phyloP scores from a whole-genome alignment of 2,113 vertebrate species.

The Varanus komodoensis region DNA sequence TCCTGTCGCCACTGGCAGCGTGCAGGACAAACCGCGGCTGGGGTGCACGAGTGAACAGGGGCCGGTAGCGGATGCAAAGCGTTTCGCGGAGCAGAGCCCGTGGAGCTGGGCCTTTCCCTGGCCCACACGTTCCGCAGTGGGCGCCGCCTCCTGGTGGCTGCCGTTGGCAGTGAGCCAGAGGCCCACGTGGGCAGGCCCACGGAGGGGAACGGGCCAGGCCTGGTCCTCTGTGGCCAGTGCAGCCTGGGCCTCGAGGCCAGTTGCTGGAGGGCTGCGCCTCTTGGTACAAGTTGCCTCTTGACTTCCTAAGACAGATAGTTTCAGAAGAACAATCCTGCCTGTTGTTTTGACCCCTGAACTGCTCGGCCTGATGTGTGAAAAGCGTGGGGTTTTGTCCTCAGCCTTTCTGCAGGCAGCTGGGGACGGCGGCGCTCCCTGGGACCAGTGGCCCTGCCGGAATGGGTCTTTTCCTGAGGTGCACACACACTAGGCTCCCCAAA shows the following conservation, averaged over 20 bases:
- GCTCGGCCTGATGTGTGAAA: background rate
- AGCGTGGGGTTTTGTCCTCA: background rate
- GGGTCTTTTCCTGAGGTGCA: background rate
- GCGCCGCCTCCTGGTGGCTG: too few relatives aligned
- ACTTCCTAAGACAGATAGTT: background rate
- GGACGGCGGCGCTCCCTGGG: background rate
- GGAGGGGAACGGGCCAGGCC: background rate
- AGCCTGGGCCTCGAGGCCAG: background rate
- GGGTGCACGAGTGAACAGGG: too few relatives aligned
- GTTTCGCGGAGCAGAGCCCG: background rate
- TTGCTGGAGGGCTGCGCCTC: background rate
- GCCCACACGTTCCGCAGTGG: rapidly evolving
- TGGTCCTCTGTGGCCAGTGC: too few relatives aligned
- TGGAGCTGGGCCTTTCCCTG: background rate
- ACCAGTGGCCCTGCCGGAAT: background rate
- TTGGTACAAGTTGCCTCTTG: background rate
- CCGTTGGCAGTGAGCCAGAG: background rate
- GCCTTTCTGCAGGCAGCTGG: background rate
- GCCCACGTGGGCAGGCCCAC: too few relatives aligned
- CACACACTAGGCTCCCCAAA: background rate
- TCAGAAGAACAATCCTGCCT: background rate
- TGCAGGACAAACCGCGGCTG: background rate
- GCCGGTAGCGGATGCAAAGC: too few relatives aligned
- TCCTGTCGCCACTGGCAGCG: background rate
- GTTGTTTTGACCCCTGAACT: background rate